These are phyloP conservation scores for Nylanderia fulva DNA, from an alignment of 1,140 invertebrate species.

Conservation along the genomic window DNA sequence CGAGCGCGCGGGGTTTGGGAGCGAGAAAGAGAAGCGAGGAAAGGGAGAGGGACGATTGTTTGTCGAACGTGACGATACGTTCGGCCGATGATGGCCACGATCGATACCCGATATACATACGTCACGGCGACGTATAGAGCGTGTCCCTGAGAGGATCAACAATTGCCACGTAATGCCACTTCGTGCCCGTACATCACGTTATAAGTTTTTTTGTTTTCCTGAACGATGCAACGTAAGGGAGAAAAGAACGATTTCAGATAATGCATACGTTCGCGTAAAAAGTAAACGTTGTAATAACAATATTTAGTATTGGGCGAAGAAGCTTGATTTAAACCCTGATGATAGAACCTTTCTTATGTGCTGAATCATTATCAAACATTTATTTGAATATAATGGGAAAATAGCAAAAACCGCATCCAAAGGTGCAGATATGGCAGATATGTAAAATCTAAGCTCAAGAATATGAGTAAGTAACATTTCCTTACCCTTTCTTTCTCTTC, in stretches of 20 bases:
- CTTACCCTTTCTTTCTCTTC: too few species aligned
- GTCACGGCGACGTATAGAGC: constrained; percentile 23
- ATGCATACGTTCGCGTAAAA: background rate
- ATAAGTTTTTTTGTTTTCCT: constrained; percentile 4
- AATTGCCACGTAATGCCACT: constrained; percentile 41
- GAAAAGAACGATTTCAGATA: background rate
- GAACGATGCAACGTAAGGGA: background rate
- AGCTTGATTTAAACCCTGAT: too few species aligned
- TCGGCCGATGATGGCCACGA: constrained; percentile 15
- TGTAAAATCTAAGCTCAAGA: too few species aligned
- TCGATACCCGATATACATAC: constrained; percentile 42
- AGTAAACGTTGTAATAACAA: background rate
- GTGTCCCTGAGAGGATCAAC: constrained; percentile 32
- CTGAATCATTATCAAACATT: too few species aligned
- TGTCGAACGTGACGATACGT: constrained; percentile 69
- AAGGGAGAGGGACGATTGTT: constrained; percentile 48
- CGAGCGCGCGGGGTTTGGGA: too few species aligned
- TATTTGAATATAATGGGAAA: too few species aligned
- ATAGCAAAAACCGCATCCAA: too few species aligned
- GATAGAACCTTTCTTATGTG: too few species aligned
- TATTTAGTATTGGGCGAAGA: too few species aligned
- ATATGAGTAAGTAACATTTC: too few species aligned
- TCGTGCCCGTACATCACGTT: constrained; percentile 40
- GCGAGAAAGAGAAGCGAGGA: background rate
- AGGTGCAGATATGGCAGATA: too few species aligned